A percentile compares a stretch with the other conserved stretches of the same genome.
Evolutionary conservation across 2,888 invertebrate genomes (phyloP).

Genomic region (Papilio elwesi): DNA sequence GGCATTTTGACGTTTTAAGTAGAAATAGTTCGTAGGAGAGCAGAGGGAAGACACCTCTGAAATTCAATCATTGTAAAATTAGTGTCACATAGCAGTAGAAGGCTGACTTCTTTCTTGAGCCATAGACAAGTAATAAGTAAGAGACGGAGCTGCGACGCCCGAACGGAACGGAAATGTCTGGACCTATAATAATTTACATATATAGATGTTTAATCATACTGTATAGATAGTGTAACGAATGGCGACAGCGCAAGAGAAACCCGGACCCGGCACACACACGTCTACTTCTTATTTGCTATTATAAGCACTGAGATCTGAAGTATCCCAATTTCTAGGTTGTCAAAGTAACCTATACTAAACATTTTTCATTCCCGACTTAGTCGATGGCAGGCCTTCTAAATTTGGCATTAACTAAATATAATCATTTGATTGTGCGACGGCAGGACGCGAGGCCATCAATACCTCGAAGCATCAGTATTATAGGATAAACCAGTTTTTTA

Average conservation of each 20-base stretch:
- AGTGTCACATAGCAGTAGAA: conserved; percentile 16
- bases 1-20: conserved; percentile 9
- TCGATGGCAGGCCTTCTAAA: conserved; percentile 36
- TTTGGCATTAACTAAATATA: conserved; percentile 30
- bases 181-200: conserved; percentile 27
- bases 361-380: conserved; percentile 4
- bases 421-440: background rate
- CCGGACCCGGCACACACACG: background rate
- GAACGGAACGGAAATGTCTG: conserved; percentile 24
- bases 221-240: conserved; percentile 32
- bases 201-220: conserved; percentile 6
- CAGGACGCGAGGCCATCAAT: conserved; percentile 11
- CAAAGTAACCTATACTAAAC: background rate
- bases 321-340: conserved; percentile 9
- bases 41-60: conserved; percentile 6
- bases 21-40: conserved; percentile 21
- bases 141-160: conserved; percentile 1
- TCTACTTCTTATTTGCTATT: conserved; percentile 1
- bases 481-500: background rate
- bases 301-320: background rate
- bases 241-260: background rate
- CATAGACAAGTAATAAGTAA: conserved; percentile 13
- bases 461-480: conserved; percentile 30
- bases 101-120: background rate
- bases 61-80: conserved; percentile 12